phyloP scores from a whole-genome alignment of 1,140 invertebrate genomes.

The Tribolium madens region DNA sequence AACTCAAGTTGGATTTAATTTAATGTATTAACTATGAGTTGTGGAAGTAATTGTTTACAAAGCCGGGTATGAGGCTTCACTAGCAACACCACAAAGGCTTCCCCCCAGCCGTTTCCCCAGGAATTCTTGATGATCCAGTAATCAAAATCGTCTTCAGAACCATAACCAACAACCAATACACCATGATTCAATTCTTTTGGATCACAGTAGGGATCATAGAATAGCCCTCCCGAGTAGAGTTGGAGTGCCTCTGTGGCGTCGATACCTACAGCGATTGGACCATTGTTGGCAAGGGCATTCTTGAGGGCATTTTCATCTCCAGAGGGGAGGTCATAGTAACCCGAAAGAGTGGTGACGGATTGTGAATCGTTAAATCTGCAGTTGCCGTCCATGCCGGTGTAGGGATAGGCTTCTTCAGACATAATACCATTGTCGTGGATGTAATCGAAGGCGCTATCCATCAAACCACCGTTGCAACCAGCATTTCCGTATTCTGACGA shows the following conservation, averaged over 20 bases:
- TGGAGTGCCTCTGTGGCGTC: slow-evolving; percentile 85
- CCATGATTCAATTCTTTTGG: slow-evolving; percentile 65
- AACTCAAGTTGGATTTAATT: too few species aligned
- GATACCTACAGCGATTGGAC: slow-evolving; percentile 89
- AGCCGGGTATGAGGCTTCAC: slow-evolving; percentile 68
- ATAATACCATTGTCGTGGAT: slow-evolving; percentile 91
- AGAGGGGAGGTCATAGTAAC: background rate
- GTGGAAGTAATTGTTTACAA: too few species aligned
- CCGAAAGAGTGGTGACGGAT: slow-evolving; percentile 68
- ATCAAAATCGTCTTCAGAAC: slow-evolving; percentile 64
- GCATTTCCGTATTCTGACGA: slow-evolving; percentile 89
- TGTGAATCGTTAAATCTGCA: slow-evolving; percentile 70
- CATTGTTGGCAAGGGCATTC: slow-evolving; percentile 86
- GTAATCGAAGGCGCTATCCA: slow-evolving; percentile 93
- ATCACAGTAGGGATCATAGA: background rate
- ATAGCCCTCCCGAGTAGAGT: slow-evolving; percentile 69
- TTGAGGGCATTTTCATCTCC: slow-evolving; percentile 68
- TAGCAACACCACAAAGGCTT: slow-evolving; percentile 75
- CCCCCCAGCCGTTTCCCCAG: slow-evolving; percentile 72
- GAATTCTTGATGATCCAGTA: slow-evolving; percentile 67
- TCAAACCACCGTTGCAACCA: slow-evolving; percentile 94
- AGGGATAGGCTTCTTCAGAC: slow-evolving; percentile 89
- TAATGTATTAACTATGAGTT: too few species aligned
- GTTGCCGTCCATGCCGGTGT: slow-evolving; percentile 80
- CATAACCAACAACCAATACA: slow-evolving; percentile 75